A percentile compares a stretch with the other conserved stretches of the same genome.
Evolutionary conservation across 2,888 invertebrate species (phyloP).

Genomic region (Cephus nigrinus): DNA sequence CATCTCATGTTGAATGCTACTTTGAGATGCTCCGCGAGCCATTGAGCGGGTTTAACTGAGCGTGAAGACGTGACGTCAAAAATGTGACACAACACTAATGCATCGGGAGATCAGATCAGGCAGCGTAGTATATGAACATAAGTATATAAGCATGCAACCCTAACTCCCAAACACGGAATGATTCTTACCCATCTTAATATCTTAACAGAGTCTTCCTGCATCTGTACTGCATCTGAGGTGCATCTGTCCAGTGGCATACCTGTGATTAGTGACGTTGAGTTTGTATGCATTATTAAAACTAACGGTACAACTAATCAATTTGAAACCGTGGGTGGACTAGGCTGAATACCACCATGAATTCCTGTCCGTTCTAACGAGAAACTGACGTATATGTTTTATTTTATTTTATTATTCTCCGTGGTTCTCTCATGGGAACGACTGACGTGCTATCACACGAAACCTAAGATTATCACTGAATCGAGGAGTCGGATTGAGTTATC

Average conservation of each 20-base stretch:
- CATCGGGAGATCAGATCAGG: slow-evolving; percentile 1
- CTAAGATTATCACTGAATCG: not conserved
- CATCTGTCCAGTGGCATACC: not conserved
- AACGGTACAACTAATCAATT: slow-evolving; percentile 7
- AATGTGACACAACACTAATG: not conserved
- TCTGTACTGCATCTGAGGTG: not conserved
- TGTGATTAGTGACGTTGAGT: slow-evolving; percentile 2
- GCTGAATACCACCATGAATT: not conserved
- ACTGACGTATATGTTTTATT: not conserved
- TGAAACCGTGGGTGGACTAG: not conserved
- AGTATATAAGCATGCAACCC: not conserved
- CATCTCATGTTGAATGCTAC: not conserved
- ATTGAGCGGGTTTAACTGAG: slow-evolving; percentile 2
- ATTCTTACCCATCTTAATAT: not conserved
- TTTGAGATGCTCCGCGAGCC: not conserved
- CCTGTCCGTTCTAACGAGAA: not conserved
- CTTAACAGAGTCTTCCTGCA: not conserved
- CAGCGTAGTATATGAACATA: not conserved
- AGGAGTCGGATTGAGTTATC: not conserved
- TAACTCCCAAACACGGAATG: not conserved
- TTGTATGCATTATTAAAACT: slow-evolving; percentile 4
- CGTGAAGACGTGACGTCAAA: slow-evolving; percentile 3
- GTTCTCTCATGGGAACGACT: not conserved
- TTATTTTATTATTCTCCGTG: not conserved
- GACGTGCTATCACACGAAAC: not conserved